A percentile compares a stretch with the other conserved stretches of the same genome.
These are phyloP conservation scores for Neoniphon sammara DNA, from an alignment of 2,797 vertebrate genomes.

Conservation along the genomic window DNA sequence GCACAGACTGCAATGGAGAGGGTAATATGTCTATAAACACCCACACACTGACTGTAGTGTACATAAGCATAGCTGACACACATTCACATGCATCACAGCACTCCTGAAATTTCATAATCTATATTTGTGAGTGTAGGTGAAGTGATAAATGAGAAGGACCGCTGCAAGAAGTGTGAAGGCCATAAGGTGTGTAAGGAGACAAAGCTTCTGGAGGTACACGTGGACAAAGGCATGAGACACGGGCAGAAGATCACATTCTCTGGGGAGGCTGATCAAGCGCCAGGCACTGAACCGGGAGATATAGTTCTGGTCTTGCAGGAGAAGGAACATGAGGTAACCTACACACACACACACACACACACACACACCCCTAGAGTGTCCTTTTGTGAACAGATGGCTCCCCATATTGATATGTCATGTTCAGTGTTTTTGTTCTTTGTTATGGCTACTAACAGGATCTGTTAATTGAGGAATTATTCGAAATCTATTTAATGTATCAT, in stretches of 20 bases:
- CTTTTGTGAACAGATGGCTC: not conserved
- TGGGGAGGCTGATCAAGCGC: constrained; percentile 98
- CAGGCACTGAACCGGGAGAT: constrained; percentile 95
- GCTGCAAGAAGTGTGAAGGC: constrained; percentile 99
- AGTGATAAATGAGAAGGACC: constrained; percentile 98
- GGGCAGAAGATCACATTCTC: constrained; percentile 98
- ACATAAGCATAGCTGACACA: too few relatives aligned
- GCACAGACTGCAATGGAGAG: constrained; percentile 97
- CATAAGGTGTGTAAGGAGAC: constrained; percentile 98
- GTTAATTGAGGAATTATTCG: too few relatives aligned
- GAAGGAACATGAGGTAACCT: constrained; percentile 94
- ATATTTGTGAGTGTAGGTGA: constrained; percentile 84
- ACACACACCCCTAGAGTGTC: not conserved
- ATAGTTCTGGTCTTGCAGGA: constrained; percentile 97
- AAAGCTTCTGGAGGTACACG: constrained; percentile 97
- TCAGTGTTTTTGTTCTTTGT: not conserved
- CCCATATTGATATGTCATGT: not conserved
- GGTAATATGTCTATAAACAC: constrained; percentile 79
- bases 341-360: not conserved
- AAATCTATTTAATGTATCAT: too few relatives aligned
- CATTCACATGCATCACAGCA: not conserved
- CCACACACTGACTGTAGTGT: not conserved
- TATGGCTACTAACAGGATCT: not conserved
- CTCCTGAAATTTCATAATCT: not conserved
- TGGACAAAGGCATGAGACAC: constrained; percentile 99